Evolutionary conservation across 2,888 invertebrate species (phyloP), one percentile per base, ranked within the genome.

Genomic region (Cheilosia vulpina): DNA sequence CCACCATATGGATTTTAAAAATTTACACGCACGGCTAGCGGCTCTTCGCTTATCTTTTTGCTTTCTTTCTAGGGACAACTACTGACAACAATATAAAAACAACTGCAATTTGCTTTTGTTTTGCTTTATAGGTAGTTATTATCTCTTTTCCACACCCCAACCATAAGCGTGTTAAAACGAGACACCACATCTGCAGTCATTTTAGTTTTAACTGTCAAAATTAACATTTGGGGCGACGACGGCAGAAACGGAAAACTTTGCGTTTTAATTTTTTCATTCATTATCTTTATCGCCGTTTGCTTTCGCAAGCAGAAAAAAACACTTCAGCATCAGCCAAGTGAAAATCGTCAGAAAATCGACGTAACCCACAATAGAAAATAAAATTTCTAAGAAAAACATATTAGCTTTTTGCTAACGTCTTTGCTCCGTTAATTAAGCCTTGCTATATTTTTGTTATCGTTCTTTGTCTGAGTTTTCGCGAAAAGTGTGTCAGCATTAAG

Each of bases 31-130:
- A 5, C n/a, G n/a, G 71, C 78, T 71, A 63, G 21, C 19, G 19
- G 78, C 78, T 71, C 53, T 57, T 50, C 5, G 9, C 7, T 41
- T 55, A 4, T 11, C 15, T 69, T 9, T 1, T 34, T 4, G 17
- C 13, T n/a, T 38, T 58, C 1, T 11, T 50, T 53, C 17, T 17
- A 19, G n/a, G 9, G 17, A 5, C 43, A 43, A 60, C 31, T 7
- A 76, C 52, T 50, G 52, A 83, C 43, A 62, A 82, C 47, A 65
- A 47, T 13, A 38, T 21, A 11, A 63, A 69, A 75, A 58, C 41
- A 53, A 79, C 79, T 84, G 84, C 84, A 84, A 52, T 79, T 80
- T 65, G 27, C 60, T 27, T 84, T 84, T 84, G 84, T 84, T 84
- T 84, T 84, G 84, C 69, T 84, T 83, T 68, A 41, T 24, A 45